phyloP scores from a whole-genome alignment of 2,113 vertebrate species.

The Copsychus sechellarum region DNA sequence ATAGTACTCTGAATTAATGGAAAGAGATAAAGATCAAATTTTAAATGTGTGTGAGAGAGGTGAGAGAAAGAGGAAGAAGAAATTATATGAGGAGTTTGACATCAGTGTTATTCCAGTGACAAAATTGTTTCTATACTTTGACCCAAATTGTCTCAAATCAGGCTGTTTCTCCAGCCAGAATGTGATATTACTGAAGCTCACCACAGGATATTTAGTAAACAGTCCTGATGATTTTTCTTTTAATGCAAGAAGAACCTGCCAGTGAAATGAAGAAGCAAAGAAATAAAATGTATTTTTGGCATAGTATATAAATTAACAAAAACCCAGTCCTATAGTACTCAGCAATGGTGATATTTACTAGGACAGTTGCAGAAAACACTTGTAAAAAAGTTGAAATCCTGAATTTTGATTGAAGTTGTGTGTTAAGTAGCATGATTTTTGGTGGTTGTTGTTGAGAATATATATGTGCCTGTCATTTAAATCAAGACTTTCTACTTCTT shows the following conservation, averaged over 20 bases:
- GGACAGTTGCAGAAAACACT: background rate
- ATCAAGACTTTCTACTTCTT: background rate
- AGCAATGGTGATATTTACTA: background rate
- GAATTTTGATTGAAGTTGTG: background rate
- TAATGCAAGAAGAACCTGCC: background rate
- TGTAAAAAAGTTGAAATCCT: background rate
- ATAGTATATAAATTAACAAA: background rate
- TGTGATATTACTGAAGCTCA: background rate
- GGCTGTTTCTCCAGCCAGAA: background rate
- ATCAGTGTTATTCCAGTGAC: background rate
- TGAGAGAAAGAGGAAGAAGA: background rate
- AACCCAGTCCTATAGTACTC: rapidly evolving
- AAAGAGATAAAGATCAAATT: background rate
- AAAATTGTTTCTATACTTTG: background rate
- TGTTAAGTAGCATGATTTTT: rapidly evolving
- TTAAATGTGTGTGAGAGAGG: background rate
- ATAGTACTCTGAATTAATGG: background rate
- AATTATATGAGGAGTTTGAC: background rate
- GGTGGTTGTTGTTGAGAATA: background rate
- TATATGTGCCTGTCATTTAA: background rate
- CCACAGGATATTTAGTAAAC: background rate
- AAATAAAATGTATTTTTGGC: background rate
- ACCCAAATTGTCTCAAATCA: background rate
- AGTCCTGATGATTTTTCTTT: background rate
- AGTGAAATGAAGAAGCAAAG: background rate